Conservation (phyloP, 2,113 vertebrate species). For the Riparia riparia region DNA sequence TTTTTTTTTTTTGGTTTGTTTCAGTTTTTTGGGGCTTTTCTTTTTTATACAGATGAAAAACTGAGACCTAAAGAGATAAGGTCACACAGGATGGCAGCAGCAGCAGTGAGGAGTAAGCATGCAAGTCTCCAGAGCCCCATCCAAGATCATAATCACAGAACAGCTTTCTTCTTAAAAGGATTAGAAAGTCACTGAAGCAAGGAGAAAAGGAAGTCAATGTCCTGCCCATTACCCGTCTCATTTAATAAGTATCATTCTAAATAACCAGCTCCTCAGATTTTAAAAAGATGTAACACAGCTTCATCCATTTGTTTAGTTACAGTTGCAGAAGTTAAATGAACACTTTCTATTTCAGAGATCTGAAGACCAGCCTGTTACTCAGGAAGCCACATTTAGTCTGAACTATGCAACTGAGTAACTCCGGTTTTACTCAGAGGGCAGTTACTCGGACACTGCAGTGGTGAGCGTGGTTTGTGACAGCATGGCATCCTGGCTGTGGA, state of each 20-base stretch:
- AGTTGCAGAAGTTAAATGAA: not conserved
- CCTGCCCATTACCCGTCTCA: not conserved
- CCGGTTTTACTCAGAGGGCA: not conserved
- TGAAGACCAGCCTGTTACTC: not conserved
- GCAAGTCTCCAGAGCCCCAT: not conserved
- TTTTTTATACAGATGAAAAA: not conserved
- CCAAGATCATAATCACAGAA: not conserved
- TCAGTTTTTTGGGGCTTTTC: not conserved
- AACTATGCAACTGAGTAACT: not conserved
- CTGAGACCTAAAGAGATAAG: not conserved
- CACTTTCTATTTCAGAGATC: not conserved
- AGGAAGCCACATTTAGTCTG: not conserved
- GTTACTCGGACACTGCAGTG: not conserved
- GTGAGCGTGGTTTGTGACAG: not conserved
- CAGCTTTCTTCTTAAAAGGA: not conserved
- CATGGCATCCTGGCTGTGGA: not conserved
- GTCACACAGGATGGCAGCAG: not conserved
- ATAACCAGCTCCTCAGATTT: not conserved
- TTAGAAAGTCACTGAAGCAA: not conserved
- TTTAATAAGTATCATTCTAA: not conserved
- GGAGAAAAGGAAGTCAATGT: not conserved
- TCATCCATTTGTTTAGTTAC: not conserved
- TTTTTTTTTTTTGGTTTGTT: not conserved
- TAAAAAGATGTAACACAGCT: not conserved
- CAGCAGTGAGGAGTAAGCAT: not conserved